Evolutionary conservation across 2,113 vertebrate species (phyloP), one percentile per base, ranked within the genome.

Genomic region (Sardina pilchardus): DNA sequence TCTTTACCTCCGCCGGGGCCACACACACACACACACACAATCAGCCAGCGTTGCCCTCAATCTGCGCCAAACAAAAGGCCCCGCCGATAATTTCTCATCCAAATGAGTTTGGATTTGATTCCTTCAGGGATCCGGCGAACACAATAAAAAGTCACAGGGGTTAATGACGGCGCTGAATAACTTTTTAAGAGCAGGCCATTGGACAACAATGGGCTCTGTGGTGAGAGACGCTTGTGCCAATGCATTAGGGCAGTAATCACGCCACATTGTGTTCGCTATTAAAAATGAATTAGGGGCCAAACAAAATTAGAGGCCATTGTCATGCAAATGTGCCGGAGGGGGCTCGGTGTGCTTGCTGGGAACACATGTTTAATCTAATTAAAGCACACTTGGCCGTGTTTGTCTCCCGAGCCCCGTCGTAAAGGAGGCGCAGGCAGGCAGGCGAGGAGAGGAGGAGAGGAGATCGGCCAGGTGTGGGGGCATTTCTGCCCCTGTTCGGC

Each of bases 81-180:
- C 87, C 88, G 26, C 26, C 91, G 86, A 86, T 91, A 91, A 93
- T 93, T 95, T 90, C 87, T 95, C 90, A 94, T 90, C 87, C 90
- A 87, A 83, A 92, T 90, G 88, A 75, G 89, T 92, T 88, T 88
- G 24, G 89, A 94, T 94, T 95, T 90, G 90, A 93, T 94, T 96
- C 94, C 91, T 92, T 93, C 91, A 45, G 89, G 92, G 94, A 94
- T 95, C 91, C 91, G 94, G 93, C 91, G 91, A 92, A 92, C 93
- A 95, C 91, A 91, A 95, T 90, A 92, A 92, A 91, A 91, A 94
- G 92, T 93, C 93, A 95, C 89, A 91, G 89, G 93, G 95, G 93
- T 94, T 96, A 97, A 97, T 96, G 94, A 95, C 93, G 91, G 92
- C 92, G 88, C 93, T 95, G 96, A 96, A 96, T 96, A 96, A 95